Percentiles rank a stretch among this genome's conserved stretches.
phyloP scores from a whole-genome alignment of 92 coral and sea anemone genomes.

The Hydrozoanthus gracilis region DNA sequence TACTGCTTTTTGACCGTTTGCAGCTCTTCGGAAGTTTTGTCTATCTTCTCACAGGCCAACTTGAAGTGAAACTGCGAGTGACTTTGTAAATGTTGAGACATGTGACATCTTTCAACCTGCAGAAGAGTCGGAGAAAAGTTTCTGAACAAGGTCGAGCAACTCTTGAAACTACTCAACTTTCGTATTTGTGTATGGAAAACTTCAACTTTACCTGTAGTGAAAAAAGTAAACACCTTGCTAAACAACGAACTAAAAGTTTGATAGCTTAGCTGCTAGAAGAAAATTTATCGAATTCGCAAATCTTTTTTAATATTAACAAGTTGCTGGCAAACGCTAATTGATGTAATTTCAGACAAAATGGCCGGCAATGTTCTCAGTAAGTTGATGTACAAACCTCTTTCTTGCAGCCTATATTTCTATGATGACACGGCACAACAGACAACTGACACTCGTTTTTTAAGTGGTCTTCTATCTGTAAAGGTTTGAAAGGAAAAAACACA shows the following conservation, averaged over 20 bases:
- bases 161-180: no score
- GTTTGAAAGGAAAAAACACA: neutral
- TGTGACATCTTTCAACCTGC: constrained; percentile 24
- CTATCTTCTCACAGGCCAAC: constrained; percentile 23
- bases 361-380: neutral
- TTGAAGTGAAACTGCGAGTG: constrained; percentile 38
- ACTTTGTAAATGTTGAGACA: constrained; percentile 41
- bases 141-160: no score
- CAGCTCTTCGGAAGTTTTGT: constrained; percentile 3
- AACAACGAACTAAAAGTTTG: no score
- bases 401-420: constrained; percentile 29
- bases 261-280: no score
- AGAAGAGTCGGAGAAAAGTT: neutral
- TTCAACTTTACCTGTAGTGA: no score
- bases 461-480: constrained; percentile 35
- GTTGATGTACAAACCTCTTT: constrained; percentile 11
- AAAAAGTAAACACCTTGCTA: no score
- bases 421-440: constrained; percentile 11
- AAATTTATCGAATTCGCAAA: no score
- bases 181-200: no score
- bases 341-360: neutral
- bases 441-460: neutral
- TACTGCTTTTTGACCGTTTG: constrained; percentile 29
- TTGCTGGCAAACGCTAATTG: neutral
- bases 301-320: no score